These are phyloP conservation scores for Fulmarus glacialis DNA, from an alignment of 2,113 vertebrate genomes.

Conservation along the genomic window DNA sequence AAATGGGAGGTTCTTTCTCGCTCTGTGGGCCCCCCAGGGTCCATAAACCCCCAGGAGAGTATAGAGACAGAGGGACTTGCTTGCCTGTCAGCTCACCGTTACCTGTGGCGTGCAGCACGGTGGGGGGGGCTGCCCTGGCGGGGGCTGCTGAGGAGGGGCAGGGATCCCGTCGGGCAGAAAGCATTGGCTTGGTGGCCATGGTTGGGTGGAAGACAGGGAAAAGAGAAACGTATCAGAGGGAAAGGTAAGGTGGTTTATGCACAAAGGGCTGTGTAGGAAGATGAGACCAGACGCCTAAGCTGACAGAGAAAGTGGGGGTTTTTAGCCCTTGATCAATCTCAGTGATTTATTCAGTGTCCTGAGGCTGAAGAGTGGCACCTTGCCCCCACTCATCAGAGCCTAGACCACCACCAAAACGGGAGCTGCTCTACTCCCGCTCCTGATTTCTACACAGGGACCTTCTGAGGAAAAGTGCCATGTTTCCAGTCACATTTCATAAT, in stretches of 20 bases:
- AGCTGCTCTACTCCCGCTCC: background rate
- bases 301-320: background rate
- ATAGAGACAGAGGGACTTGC: background rate
- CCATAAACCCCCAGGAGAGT: background rate
- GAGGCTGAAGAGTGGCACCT: background rate
- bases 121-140: fast-evolving
- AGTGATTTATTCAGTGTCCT: background rate
- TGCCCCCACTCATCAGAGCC: background rate
- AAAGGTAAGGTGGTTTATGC: background rate
- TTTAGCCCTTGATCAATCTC: background rate
- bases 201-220: background rate
- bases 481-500: background rate
- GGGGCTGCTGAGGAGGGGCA: background rate
- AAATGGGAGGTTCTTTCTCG: fast-evolving
- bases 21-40: background rate
- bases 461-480: background rate
- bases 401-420: background rate
- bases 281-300: background rate
- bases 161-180: fast-evolving
- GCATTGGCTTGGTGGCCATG: fast-evolving
- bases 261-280: background rate
- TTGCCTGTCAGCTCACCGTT: background rate
- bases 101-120: fast-evolving
- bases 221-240: background rate
- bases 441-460: background rate